A percentile compares a stretch with the other conserved stretches of the same genome.
Conservation (phyloP, 2,888 invertebrate species). For the Patella pellucida region DNA sequence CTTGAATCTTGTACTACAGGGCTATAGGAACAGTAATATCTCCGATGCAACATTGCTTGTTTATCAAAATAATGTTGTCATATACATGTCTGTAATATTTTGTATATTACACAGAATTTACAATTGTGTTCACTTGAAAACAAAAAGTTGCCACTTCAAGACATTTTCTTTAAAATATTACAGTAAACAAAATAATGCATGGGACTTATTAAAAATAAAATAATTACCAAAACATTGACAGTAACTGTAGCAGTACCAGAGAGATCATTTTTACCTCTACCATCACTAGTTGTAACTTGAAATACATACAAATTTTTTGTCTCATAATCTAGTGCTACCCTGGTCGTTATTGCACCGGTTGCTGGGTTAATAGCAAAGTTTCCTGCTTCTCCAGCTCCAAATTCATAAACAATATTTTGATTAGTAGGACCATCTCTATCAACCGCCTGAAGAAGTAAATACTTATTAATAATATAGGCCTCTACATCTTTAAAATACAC, state of each 20-base stretch:
- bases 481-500: no score
- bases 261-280: constrained; percentile 30
- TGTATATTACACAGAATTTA: no score
- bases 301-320: constrained; percentile 42
- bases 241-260: constrained; percentile 48
- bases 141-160: no score
- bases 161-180: no score
- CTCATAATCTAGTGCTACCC: constrained; percentile 52
- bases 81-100: no score
- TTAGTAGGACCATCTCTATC: constrained; percentile 32
- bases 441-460: constrained; percentile 33
- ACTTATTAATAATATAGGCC: no score
- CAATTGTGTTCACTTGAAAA: no score
- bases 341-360: constrained; percentile 45
- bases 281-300: constrained; percentile 53
- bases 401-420: constrained; percentile 27
- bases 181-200: no score
- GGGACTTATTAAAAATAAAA: not conserved
- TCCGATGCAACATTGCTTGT: no score
- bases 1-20: no score
- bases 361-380: constrained; percentile 44
- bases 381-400: constrained; percentile 36
- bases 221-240: constrained; percentile 42
- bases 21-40: no score
- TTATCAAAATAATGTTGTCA: no score